These are phyloP conservation scores for Cheirogaleus medius DNA, from an alignment of 2,113 vertebrate genomes.

Conservation along the genomic window DNA sequence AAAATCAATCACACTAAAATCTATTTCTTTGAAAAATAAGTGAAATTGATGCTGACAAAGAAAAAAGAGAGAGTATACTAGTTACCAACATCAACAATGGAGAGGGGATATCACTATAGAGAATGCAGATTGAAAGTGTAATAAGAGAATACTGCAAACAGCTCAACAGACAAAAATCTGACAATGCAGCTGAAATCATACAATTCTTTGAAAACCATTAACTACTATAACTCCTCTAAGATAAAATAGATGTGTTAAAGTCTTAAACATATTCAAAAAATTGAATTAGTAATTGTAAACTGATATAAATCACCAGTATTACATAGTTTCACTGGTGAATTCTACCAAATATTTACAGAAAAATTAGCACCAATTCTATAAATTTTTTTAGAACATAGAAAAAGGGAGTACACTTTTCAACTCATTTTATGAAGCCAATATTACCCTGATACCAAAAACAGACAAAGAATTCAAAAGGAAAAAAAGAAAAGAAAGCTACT, in stretches of 20 bases:
- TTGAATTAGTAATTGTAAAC: not conserved
- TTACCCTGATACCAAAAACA: not conserved
- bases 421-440: not conserved
- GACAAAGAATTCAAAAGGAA: not conserved
- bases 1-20: not conserved
- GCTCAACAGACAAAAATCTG: not conserved
- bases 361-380: not conserved
- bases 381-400: not conserved
- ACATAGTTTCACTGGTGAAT: not conserved
- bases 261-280: not conserved
- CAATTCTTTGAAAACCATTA: not conserved
- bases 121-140: not conserved
- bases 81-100: not conserved
- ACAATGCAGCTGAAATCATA: not conserved
- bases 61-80: not conserved
- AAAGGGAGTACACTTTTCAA: not conserved
- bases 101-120: not conserved
- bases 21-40: not conserved
- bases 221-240: not conserved
- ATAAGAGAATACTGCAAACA: not conserved
- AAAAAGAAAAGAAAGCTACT: not conserved
- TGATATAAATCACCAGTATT: not conserved
- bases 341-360: not conserved
- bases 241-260: not conserved
- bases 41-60: not conserved